Conservation (phyloP, 2,888 invertebrate genomes). For the Phalera bucephala region DNA sequence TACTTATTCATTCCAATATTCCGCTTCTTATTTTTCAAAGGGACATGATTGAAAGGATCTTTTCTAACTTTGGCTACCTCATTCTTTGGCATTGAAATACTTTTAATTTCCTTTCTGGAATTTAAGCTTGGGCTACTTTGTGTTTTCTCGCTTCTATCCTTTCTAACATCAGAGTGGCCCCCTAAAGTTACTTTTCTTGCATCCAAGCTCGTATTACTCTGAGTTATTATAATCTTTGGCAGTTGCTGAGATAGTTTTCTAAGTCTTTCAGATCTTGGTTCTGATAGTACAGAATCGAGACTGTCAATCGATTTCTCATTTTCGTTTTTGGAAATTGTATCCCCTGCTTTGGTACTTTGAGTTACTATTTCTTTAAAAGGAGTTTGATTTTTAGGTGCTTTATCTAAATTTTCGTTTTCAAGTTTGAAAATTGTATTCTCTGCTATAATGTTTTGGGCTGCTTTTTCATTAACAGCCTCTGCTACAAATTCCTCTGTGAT, state of each 20-base stretch:
- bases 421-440: too few relatives aligned
- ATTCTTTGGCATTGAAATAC: slow-evolving; percentile 11
- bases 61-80: slow-evolving; percentile 10
- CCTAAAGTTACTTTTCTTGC: slow-evolving; percentile 6
- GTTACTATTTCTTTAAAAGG: too few relatives aligned
- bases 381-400: too few relatives aligned
- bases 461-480: too few relatives aligned
- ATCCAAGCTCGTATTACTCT: slow-evolving; percentile 61
- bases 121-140: slow-evolving; percentile 9
- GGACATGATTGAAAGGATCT: slow-evolving; percentile 12
- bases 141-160: not conserved
- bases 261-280: slow-evolving; percentile 57
- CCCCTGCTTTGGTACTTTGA: too few relatives aligned
- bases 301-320: slow-evolving; percentile 58
- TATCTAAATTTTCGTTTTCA: too few relatives aligned
- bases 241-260: slow-evolving; percentile 63
- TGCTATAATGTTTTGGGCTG: slow-evolving; percentile 20
- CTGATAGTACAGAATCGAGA: slow-evolving; percentile 42
- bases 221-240: slow-evolving; percentile 71
- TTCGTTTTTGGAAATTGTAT: slow-evolving; percentile 49
- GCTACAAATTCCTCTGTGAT: slow-evolving; percentile 38
- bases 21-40: slow-evolving; percentile 13
- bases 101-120: slow-evolving; percentile 3
- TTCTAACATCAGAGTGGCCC: too few relatives aligned
- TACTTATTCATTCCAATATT: not conserved